These are phyloP conservation scores for Galemys pyrenaicus DNA, from an alignment of 2,113 vertebrate species.

Conservation along the genomic window DNA sequence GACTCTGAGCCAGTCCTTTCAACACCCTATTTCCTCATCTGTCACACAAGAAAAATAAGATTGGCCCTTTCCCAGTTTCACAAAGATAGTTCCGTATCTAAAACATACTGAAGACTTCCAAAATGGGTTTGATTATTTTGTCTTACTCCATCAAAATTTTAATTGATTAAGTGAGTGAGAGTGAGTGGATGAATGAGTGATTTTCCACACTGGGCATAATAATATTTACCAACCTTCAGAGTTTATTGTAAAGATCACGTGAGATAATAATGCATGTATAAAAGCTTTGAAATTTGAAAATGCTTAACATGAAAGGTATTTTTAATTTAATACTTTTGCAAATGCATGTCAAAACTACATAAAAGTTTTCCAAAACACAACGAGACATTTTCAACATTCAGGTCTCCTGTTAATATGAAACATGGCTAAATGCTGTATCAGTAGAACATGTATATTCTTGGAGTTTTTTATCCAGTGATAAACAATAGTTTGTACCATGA, in stretches of 20 bases:
- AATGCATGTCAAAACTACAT: background rate
- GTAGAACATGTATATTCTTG: background rate
- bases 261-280: background rate
- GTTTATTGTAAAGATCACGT: slow-evolving; percentile 36
- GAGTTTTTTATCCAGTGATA: background rate
- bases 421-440: background rate
- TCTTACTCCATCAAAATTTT: slow-evolving; percentile 32
- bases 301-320: background rate
- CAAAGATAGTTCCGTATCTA: background rate
- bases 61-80: background rate
- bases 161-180: background rate
- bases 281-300: slow-evolving; percentile 42
- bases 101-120: slow-evolving; percentile 25
- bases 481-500: background rate
- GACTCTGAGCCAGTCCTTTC: background rate
- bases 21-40: background rate
- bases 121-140: slow-evolving; percentile 45
- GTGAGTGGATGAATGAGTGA: background rate
- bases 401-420: background rate
- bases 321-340: slow-evolving; percentile 55
- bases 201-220: background rate
- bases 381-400: background rate
- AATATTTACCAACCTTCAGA: slow-evolving; percentile 26
- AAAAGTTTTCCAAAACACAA: background rate
- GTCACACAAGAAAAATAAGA: background rate